Base-by-base conservation (phyloP, 2,797 vertebrate genomes). In the Clarias laeviceps region DNA sequence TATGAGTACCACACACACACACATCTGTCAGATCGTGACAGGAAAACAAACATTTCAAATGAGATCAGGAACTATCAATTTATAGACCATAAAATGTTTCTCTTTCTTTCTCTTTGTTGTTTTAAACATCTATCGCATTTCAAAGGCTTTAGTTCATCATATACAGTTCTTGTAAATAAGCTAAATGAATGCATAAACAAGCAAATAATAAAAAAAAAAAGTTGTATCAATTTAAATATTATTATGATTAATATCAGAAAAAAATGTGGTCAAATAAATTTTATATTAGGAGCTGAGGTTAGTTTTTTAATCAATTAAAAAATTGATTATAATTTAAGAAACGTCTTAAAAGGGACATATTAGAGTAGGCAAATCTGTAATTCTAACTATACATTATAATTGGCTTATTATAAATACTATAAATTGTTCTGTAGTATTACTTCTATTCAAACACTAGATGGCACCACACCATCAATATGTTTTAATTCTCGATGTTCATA, bases 371-470 rank as follows among this genome's bases (percentile, higher is more conserved):
- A 27, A 74, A 1, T 7, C 22, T 45, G 22, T 45, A n/a, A 45
- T 45, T 45, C 3, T 40, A 40, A n/a, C 37, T 74, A 37, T 18
- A 74, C 54, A 29, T 29, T 56, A 57, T 22, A 32, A 32, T 22
- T 72, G 70, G 15, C 24, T 15, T 22, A 59, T 57, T 32, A 20
- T 76, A 76, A 57, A 76, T 61, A 37, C 65, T 59, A 34, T 32
- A n/a, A 59, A 78, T 12, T 5, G 5, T 56, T 12, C 17, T 22
- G 65, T 22, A 45, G 50, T 32, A 81, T 24, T 72, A 34, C 24
- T 24, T 24, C 2, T 1, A 56, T 24, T n/a, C 64, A 7, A 32
- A 82, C 86, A 84, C 86, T 87, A 84, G 86, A 87, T 87, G 86
- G 29, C 86, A 84, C 45, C 69, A 87, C 68, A 81, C 24, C 27